Percentiles rank a stretch among this genome's conserved stretches.
Conservation (phyloP, 2,113 vertebrate species). For the Hassar affinis region DNA sequence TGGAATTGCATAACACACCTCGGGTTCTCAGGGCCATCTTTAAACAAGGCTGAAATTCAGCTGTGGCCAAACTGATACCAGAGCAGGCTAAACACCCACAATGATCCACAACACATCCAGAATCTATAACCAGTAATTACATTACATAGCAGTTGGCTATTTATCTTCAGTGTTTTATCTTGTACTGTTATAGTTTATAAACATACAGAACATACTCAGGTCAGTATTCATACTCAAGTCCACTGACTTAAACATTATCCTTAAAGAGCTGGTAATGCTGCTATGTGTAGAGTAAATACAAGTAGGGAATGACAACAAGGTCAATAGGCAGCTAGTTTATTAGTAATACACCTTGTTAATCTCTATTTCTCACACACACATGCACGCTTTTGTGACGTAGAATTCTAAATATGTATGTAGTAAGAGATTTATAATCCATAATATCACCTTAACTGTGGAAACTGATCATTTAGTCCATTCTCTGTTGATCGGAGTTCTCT, state of each 20-base stretch:
- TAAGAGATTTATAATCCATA: background rate
- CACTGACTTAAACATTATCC: background rate
- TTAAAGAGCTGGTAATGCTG: background rate
- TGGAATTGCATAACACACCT: background rate
- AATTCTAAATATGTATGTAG: background rate
- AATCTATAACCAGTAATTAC: no score
- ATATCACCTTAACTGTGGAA: background rate
- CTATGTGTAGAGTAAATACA: background rate
- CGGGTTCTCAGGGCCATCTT: slow-evolving; percentile 1
- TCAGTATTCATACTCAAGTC: no score
- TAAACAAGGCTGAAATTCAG: slow-evolving; percentile 21
- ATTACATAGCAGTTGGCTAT: background rate
- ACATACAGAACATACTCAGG: background rate
- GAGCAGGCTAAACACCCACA: background rate
- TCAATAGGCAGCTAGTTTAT: background rate
- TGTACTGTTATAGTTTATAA: background rate
- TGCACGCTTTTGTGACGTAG: background rate
- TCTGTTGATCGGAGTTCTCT: background rate
- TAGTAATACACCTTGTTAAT: background rate
- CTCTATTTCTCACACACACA: slow-evolving; percentile 12
- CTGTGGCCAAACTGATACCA: slow-evolving; percentile 17
- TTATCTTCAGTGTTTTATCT: background rate
- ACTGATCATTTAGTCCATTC: background rate
- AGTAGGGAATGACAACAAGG: background rate
- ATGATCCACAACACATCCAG: background rate